Evolutionary conservation across 2,797 vertebrate species (phyloP), one percentile per base, ranked within the genome.

Genomic region (Hybognathus amarus): DNA sequence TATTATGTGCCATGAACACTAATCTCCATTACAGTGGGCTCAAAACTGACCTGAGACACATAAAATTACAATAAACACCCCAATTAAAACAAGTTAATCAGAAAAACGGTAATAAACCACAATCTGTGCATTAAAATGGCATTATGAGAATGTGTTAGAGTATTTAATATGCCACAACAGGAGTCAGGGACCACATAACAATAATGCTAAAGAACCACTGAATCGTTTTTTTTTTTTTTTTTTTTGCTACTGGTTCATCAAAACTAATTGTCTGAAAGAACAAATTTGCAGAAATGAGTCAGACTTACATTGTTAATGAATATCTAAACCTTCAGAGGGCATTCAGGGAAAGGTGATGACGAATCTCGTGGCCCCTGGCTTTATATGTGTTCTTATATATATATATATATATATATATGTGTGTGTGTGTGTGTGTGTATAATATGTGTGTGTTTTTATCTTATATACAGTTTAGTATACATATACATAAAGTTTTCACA

Each of bases 181-280:
- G 12, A 56, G 73, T 75, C 13, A 73, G 47, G 10, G 56, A 64
- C 63, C 40, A 61, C n/a, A 8, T 63, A 63, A 77, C 38, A 77
- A 27, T 47, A 17, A 30, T 64, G 4, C 22, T 59, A 59, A 75
- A 59, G 22, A 38, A 24, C n/a, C 40, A 47, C 15, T 22, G n/a
- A 63, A 27, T 42, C 2, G 0, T 24, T 45, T 47, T 38, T n/a
- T n/a, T n/a, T n/a, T n/a, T n/a, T n/a, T n/a, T n/a, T n/a, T n/a
- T n/a, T 33, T 38, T 20, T 20, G 30, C 0, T n/a, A 20, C 24
- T 33, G 40, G 24, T 79, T 67, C 42, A 79, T 64, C 61, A 67
- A 79, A 79, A 52, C 61, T 45, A 78, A 64, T 66, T 36, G 61
- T 50, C 18, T 78, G 27, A 67, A 78, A 78, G 61, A 78, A n/a